Evolutionary conservation across 2,888 invertebrate genomes (phyloP), one percentile per base, ranked within the genome.

Genomic region (Drosophila helvetica): DNA sequence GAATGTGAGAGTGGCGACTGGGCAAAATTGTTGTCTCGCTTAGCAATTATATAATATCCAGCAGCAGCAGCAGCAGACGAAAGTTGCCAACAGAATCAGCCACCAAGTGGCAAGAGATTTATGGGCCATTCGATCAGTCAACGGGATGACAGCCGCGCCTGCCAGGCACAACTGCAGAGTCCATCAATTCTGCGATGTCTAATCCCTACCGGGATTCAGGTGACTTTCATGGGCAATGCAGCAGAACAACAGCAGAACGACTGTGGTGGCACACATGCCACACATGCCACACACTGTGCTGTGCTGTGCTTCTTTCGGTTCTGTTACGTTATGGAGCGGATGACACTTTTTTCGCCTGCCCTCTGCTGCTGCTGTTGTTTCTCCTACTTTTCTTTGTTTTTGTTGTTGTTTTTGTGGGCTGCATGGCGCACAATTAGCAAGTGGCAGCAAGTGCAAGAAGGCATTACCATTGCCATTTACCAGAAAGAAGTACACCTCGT

Each of bases 171-270:
- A 10, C 10, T 22, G 3, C 30, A 33, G 33, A 15, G 33, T 15
- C 33, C 33, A 25, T 25, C 25, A 25, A 22, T 5, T 22, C 22
- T 22, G 22, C 22, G 22, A 22, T 22, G 22, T 22, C 22, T 22
- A 22, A 25, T 27, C 27, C 27, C 27, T 8, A 27, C 2, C 27
- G 27, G 27, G 27, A 27, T 27, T 27, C 27, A 27, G 27, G 27
- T 27, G 72, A 57, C 79, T 79, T 73, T 46, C 62, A 79, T 81
- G 71, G 59, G 64, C 71, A 88, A 71, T 75, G 86, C 84, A 81
- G 84, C 88, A 78, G 79, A 86, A 84, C 81, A 67, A 46, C 52
- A 43, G n/a, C 10, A 45, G 25, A 27, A 17, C n/a, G 55, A 5
- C 4, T 33, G 33, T 12, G 12, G 33, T 33, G 33, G 12, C 12